Conservation (phyloP, 2,113 vertebrate species). For the Scatophagus argus region DNA sequence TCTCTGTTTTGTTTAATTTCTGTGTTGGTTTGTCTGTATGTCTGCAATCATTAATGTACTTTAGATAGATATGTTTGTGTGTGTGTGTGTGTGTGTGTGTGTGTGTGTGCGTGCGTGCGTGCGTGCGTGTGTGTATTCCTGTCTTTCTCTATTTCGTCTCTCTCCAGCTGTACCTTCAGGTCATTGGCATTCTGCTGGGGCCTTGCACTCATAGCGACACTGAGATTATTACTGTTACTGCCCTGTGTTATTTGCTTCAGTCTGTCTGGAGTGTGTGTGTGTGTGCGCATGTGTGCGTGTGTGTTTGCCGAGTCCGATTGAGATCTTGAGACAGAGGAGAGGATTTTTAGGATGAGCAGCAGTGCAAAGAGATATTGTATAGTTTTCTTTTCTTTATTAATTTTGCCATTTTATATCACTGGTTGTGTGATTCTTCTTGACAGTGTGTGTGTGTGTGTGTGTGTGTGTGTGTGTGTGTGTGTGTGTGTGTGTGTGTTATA, state of each 20-base stretch:
- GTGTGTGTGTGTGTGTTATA: background rate
- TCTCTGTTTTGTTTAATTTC: background rate
- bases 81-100: conserved; percentile 3
- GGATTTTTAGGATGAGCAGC: conserved; percentile 28
- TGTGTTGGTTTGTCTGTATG: background rate
- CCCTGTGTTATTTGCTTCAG: conserved; percentile 51
- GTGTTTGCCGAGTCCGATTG: conserved; percentile 12
- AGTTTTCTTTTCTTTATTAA: conserved; percentile 37
- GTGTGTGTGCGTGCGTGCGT: background rate
- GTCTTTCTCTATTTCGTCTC: conserved; percentile 48
- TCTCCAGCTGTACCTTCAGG: conserved; percentile 36
- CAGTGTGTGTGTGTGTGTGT: background rate
- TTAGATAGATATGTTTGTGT: background rate
- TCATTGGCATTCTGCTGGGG: conserved; percentile 55
- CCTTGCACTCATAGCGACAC: conserved; percentile 46
- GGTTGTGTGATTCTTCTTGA: conserved; percentile 1
- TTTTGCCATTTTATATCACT: conserved; percentile 21
- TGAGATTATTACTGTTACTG: conserved; percentile 64
- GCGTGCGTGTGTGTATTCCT: background rate
- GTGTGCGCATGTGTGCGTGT: conserved; percentile 4
- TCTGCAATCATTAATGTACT: background rate
- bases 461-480: background rate
- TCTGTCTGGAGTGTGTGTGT: background rate
- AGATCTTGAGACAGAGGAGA: conserved; percentile 13
- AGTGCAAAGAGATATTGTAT: background rate